These are phyloP conservation scores for Chaetorhynchus papuensis DNA, from an alignment of 2,113 vertebrate species.

Conservation along the genomic window DNA sequence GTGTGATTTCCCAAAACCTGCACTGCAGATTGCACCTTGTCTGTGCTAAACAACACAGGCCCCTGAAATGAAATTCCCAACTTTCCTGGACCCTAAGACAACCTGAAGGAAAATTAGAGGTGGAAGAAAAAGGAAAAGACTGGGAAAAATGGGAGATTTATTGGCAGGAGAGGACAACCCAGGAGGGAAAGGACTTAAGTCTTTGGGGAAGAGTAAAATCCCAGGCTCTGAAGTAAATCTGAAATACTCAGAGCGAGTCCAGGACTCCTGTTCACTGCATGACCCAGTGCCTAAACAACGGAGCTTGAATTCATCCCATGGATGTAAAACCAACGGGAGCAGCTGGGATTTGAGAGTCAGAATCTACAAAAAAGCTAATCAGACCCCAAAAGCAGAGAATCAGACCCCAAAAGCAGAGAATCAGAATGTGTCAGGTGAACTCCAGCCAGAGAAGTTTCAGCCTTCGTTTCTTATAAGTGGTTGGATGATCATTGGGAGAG, in stretches of 20 bases:
- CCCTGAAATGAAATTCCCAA: neutral
- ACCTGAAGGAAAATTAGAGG: neutral
- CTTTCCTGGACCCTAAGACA: neutral
- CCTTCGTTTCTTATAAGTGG: rapidly evolving
- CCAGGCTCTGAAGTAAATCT: neutral
- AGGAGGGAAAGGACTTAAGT: neutral
- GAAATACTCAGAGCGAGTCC: neutral
- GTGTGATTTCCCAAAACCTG: neutral
- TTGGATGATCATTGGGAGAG: neutral
- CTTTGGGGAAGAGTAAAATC: neutral
- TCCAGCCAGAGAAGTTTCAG: neutral
- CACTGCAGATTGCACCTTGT: neutral
- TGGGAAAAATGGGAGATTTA: neutral
- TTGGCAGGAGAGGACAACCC: neutral
- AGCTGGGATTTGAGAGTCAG: neutral
- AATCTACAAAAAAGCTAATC: neutral
- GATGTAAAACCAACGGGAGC: neutral
- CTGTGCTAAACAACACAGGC: neutral
- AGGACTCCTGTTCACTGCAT: neutral
- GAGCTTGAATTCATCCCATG: neutral
- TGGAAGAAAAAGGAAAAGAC: neutral
- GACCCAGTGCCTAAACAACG: too few species aligned
- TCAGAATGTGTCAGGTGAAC: neutral
- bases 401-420: neutral
- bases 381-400: neutral